A percentile compares a stretch with the other conserved stretches of the same genome.
These are phyloP conservation scores for Sepiola atlantica DNA, from an alignment of 2,888 invertebrate species.

Conservation along the genomic window DNA sequence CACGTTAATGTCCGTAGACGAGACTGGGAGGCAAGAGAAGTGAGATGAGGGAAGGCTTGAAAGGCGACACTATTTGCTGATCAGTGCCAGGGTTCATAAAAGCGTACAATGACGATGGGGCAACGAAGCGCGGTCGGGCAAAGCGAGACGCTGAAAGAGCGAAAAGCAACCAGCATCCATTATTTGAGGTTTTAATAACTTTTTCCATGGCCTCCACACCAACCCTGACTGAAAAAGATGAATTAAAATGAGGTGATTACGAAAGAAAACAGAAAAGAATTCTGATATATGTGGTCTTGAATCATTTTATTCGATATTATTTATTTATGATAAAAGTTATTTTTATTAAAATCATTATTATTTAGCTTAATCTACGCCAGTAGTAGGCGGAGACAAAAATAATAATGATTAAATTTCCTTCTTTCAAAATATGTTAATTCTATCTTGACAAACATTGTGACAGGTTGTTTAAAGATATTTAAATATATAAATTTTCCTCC, in stretches of 20 bases:
- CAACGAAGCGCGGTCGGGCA: not conserved
- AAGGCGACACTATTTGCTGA: conserved; percentile 4
- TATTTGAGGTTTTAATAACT: conserved; percentile 32
- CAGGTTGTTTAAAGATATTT: no score
- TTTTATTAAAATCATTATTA: no score
- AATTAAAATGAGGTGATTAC: not conserved
- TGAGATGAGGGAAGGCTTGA: not conserved
- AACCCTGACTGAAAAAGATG: not conserved
- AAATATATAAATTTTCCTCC: no score
- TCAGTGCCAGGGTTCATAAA: not conserved
- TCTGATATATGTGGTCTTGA: not conserved
- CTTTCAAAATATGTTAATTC: no score
- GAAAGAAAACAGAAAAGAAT: not conserved
- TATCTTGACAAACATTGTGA: no score
- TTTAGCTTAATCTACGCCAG: no score
- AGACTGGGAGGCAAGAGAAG: not conserved
- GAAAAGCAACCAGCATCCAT: not conserved
- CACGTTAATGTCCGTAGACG: not conserved
- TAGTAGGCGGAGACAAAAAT: no score
- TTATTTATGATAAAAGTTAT: not conserved
- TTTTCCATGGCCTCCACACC: not conserved
- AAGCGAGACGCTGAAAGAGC: conserved; percentile 1
- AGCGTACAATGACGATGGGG: not conserved
- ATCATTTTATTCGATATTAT: not conserved
- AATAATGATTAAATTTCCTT: no score